Conservation (phyloP, 2,113 vertebrate genomes). For the Gadus macrocephalus region DNA sequence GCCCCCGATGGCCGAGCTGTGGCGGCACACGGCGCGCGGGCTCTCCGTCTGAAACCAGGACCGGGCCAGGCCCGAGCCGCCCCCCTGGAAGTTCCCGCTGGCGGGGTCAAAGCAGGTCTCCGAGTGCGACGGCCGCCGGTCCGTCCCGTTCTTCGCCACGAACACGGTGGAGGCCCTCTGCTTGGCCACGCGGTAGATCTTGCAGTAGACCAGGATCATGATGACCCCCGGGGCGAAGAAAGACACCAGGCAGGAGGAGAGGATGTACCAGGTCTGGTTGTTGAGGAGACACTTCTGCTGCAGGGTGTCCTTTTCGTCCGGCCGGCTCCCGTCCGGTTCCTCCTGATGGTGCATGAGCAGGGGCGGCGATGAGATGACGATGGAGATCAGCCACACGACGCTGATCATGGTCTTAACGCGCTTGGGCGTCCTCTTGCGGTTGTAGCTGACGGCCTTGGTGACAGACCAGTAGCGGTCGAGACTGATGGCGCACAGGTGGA, state of each 20-base stretch:
- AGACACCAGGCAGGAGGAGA: slow-evolving; percentile 80
- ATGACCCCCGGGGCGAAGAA: slow-evolving; percentile 82
- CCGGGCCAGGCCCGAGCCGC: neutral
- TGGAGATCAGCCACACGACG: slow-evolving; percentile 73
- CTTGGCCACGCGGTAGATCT: slow-evolving; percentile 80
- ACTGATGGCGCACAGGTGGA: slow-evolving; percentile 86
- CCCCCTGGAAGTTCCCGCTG: slow-evolving; percentile 11
- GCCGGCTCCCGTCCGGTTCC: neutral
- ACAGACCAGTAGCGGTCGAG: slow-evolving; percentile 87
- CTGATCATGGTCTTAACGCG: slow-evolving; percentile 79
- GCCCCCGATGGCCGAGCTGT: slow-evolving; percentile 27
- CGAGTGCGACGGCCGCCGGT: slow-evolving; percentile 54
- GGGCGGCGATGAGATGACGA: slow-evolving; percentile 80
- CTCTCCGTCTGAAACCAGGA: slow-evolving; percentile 44
- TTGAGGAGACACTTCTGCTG: slow-evolving; percentile 73
- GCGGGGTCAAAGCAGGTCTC: slow-evolving; percentile 58
- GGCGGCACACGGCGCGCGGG: slow-evolving; percentile 38
- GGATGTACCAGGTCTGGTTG: slow-evolving; percentile 85
- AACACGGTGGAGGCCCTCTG: slow-evolving; percentile 71
- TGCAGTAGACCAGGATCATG: slow-evolving; percentile 83
- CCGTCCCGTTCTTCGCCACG: slow-evolving; percentile 60
- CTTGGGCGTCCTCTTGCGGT: slow-evolving; percentile 76
- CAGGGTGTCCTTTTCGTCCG: neutral
- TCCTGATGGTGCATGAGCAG: slow-evolving; percentile 67
- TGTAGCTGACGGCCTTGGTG: slow-evolving; percentile 79